Conservation (phyloP, 2,888 invertebrate genomes). For the Chymomyza caudatula region DNA sequence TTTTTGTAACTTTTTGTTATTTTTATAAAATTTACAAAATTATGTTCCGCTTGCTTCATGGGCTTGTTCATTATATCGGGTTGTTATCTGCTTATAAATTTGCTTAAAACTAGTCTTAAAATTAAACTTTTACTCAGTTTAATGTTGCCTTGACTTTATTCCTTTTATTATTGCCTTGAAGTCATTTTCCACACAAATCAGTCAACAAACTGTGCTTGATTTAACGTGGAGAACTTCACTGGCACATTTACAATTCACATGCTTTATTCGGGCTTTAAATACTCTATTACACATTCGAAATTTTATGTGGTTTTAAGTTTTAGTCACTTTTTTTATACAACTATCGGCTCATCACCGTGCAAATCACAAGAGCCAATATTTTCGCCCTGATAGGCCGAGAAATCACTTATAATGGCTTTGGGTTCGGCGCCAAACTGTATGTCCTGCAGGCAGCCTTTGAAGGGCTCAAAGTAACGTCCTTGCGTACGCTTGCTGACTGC, state of each 20-base stretch:
- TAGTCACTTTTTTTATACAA: conserved; percentile 64
- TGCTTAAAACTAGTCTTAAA: conserved; percentile 53
- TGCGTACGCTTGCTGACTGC: conserved; percentile 78
- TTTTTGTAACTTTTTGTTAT: conserved; percentile 45
- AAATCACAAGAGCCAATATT: conserved; percentile 81
- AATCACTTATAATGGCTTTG: conserved; percentile 79
- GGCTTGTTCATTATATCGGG: conserved; percentile 25
- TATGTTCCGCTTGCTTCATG: conserved; percentile 51
- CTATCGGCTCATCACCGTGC: conserved; percentile 77
- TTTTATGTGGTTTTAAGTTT: conserved; percentile 12
- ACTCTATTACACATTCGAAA: conserved; percentile 51
- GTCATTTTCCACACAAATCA: not conserved
- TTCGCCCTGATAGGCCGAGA: conserved; percentile 81
- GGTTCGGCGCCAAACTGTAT: conserved; percentile 79
- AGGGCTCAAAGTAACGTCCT: conserved; percentile 80
- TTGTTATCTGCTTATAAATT: conserved; percentile 45
- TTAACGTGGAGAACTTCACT: not conserved
- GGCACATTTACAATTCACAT: conserved; percentile 27
- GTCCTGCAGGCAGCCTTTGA: conserved; percentile 82
- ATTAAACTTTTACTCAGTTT: conserved; percentile 38
- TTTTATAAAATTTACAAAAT: conserved; percentile 76
- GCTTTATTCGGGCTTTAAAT: conserved; percentile 39
- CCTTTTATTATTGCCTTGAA: conserved; percentile 1
- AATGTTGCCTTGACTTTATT: conserved; percentile 36
- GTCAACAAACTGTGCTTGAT: not conserved